Evolutionary conservation across 2,113 vertebrate species (phyloP).

Genomic region (Lathamus discolor): DNA sequence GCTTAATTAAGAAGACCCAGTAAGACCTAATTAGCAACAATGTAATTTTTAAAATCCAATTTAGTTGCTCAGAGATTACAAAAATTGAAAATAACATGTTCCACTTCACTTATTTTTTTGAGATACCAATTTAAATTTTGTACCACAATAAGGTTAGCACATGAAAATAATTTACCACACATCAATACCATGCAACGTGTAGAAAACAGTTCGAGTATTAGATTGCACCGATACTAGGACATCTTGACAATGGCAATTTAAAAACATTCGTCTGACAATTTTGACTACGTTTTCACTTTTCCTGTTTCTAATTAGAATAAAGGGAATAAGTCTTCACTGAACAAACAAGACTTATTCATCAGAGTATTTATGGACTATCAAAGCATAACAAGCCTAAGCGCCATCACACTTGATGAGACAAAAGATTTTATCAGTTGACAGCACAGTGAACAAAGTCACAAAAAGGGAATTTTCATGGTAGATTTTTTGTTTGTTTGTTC

Average conservation of each 20-base stretch:
- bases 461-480: background rate
- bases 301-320: background rate
- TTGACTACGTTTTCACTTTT: background rate
- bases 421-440: background rate
- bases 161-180: constrained; percentile 9
- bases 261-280: background rate
- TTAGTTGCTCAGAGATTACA: constrained; percentile 51
- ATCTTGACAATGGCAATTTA: background rate
- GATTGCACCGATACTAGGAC: background rate
- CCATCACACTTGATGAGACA: background rate
- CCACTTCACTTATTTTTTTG: constrained; percentile 36
- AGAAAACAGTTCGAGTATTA: constrained; percentile 7
- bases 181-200: background rate
- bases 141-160: constrained; percentile 31
- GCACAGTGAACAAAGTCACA: background rate
- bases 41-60: constrained; percentile 65
- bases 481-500: background rate
- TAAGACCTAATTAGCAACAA: constrained; percentile 64
- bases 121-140: constrained; percentile 13
- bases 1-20: constrained; percentile 63
- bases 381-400: background rate
- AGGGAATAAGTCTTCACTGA: background rate
- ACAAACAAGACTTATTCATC: background rate
- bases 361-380: background rate
- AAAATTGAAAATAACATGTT: constrained; percentile 57